Conservation (phyloP, 2,888 invertebrate genomes). For the Ramazzottius varieornatus region DNA sequence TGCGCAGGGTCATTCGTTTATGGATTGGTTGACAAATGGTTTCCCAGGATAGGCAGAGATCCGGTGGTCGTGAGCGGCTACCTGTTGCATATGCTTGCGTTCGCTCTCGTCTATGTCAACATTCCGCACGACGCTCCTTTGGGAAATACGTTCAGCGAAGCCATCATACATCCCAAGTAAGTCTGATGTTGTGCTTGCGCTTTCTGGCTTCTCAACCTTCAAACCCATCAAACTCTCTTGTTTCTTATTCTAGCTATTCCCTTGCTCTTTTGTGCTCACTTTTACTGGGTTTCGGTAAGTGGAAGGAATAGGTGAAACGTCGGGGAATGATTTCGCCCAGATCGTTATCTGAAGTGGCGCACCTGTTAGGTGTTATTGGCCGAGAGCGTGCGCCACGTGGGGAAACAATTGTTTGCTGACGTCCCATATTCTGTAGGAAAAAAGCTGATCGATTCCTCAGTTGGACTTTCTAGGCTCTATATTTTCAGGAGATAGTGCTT, state of each 20-base stretch:
- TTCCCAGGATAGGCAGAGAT: background rate
- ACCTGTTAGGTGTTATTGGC: no score
- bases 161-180: background rate
- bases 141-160: background rate
- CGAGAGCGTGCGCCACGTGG: no score
- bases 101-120: background rate
- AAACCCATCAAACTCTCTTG: no score
- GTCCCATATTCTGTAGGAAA: no score
- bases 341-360: no score
- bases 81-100: background rate
- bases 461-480: no score
- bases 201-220: no score
- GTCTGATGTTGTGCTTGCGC: no score
- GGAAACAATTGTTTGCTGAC: no score
- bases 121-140: background rate
- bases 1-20: background rate
- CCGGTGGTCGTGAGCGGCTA: background rate
- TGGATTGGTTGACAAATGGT: background rate
- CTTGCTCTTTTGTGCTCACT: background rate
- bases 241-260: background rate
- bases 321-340: no score
- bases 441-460: no score
- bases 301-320: no score
- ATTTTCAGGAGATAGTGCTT: background rate
- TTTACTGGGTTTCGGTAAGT: background rate